A percentile compares a stretch with the other conserved stretches of the same genome.
Evolutionary conservation across 2,113 vertebrate species (phyloP).

Genomic region (Prochilodus magdalenae): DNA sequence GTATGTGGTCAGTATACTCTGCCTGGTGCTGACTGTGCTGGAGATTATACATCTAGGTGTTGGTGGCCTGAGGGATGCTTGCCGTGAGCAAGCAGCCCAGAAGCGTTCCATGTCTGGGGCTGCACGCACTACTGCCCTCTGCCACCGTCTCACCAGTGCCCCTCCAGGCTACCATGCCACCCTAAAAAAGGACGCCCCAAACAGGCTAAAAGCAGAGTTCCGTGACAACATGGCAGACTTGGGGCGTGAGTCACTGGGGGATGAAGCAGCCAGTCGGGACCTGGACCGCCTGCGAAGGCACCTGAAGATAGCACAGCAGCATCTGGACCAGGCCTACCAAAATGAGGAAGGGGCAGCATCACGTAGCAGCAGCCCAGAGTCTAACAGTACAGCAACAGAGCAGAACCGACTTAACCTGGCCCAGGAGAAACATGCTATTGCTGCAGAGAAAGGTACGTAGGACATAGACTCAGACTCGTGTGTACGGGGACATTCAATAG

Average conservation of each 20-base stretch:
- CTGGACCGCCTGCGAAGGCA: constrained; percentile 81
- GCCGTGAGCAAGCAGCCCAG: constrained; percentile 62
- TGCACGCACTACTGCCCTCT: constrained; percentile 46
- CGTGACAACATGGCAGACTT: constrained; percentile 67
- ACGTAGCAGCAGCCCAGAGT: constrained; percentile 84
- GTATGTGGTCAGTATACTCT: constrained; percentile 86
- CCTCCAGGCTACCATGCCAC: constrained; percentile 83
- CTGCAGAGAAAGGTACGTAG: constrained; percentile 76
- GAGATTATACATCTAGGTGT: constrained; percentile 85
- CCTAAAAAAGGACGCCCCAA: constrained; percentile 74
- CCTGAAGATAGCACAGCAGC: constrained; percentile 85
- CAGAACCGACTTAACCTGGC: constrained; percentile 89
- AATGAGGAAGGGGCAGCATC: constrained; percentile 72
- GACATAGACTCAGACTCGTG: neutral
- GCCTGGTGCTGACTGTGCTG: constrained; percentile 83
- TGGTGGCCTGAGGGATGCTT: constrained; percentile 80
- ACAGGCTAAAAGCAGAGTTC: constrained; percentile 71
- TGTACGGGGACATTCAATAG: neutral
- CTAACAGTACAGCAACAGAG: constrained; percentile 78
- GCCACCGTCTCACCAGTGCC: constrained; percentile 57
- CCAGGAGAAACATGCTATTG: constrained; percentile 80
- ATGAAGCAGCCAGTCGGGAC: constrained; percentile 67
- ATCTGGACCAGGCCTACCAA: constrained; percentile 86
- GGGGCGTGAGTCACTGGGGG: constrained; percentile 68
- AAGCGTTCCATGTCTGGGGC: constrained; percentile 53